Base-by-base conservation (phyloP, 37 sponge, comb jelly and placozoan species). In the Crambe crambe region DNA sequence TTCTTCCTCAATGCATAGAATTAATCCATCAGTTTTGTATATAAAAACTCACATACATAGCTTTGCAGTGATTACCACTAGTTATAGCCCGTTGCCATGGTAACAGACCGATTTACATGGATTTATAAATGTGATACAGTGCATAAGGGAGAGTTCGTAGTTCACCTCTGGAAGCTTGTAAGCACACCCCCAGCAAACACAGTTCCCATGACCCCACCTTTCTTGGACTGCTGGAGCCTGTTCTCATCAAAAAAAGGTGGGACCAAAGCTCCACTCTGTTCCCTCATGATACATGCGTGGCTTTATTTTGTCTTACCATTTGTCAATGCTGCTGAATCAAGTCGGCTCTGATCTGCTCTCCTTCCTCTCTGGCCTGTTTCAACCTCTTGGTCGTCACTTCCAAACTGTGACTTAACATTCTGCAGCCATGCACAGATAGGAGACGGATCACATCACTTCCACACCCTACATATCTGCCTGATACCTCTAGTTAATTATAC, bases 401-500 rank as follows among this genome's bases (percentile, higher is more conserved):
- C 75, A 93, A n/a, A 71, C 81, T 90, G 80, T 8, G 86, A 15
- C 56, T 96, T 91, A 0, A 83, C 76, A 20, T 85, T 86, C 93
- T 91, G 80, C 12, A 32, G 18, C 21, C 22, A 36, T 31, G 64
- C 6, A 1, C 56, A 1, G 56, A 56, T 57, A 89, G n/a, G n/a
- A 94, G 35, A 94, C 89, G 21, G 91, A 84, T 0, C 88, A 88
- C 95, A 94, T 94, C 12, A 94, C 80, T 2, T 91, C 92, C 2
- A 81, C 75, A n/a, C n/a, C n/a, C n/a, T n/a, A n/a, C n/a, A n/a
- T n/a, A n/a, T n/a, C n/a, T n/a, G n/a, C n/a, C n/a, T n/a, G n/a
- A n/a, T n/a, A n/a, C n/a, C n/a, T n/a, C n/a, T n/a, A n/a, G n/a
- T n/a, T n/a, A n/a, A n/a, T n/a, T n/a, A n/a, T n/a, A n/a, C n/a